Evolutionary conservation across 2,888 invertebrate species (phyloP), one percentile per base, ranked within the genome.

Genomic region (Mechanitis mazaeus): DNA sequence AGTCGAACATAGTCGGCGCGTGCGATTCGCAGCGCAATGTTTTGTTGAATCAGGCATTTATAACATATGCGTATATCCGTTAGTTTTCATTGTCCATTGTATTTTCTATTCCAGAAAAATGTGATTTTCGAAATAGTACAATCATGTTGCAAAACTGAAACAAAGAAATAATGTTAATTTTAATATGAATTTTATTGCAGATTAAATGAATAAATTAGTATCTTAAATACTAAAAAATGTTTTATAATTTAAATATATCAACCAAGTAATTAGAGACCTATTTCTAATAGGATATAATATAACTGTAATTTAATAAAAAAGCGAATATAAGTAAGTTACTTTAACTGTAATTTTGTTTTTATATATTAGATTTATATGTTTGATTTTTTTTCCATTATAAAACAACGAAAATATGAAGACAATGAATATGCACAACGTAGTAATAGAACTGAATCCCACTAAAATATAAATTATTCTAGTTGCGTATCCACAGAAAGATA

Each of bases 1-100:
- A 91, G 85, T 93, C 92, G 83, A 92, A 90, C 92, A 92, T 92
- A 85, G 81, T 90, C 85, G 84, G 85, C 86, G 87, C 86, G 83
- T 82, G 83, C 83, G 72, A 71, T 72, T 65, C 74, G 86, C 86
- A 86, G 88, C 85, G 85, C 87, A 78, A 70, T 66, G 74, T 79
- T 75, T 78, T 84, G 75, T 83, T 86, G 79, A 80, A 86, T 84
- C 80, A 88, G 83, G 83, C 89, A 90, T 90, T 87, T 89, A 90
- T 86, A 82, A 81, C 86, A 63, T 66, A 59, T 63, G 46, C 55
- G 45, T 28, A 45, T 50, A 20, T 28, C 50, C 45, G 55, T 55
- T 57, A 50, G 58, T 47, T 59, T 28, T 58, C 56, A 58, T 45
- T 33, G 46, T 56, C 42, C 33, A 55, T 6, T 53, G 38, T 55